Evolutionary conservation across 2,797 vertebrate species (phyloP).

Genomic region (Sphenodon punctatus): DNA sequence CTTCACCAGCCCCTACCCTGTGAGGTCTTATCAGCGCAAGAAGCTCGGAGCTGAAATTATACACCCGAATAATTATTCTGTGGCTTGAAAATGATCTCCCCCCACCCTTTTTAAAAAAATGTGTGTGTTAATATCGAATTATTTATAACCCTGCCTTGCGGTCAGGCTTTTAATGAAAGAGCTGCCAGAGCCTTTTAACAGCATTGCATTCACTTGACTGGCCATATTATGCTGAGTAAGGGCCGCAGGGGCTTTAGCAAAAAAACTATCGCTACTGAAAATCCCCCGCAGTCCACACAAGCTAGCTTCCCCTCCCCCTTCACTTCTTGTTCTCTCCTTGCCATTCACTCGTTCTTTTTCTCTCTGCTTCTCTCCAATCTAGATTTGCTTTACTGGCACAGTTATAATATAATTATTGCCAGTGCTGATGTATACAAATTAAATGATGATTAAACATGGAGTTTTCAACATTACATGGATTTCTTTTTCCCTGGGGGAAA

Average conservation of each 20-base stretch:
- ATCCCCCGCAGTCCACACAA: not conserved
- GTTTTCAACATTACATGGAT: constrained; percentile 48
- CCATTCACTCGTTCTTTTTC: constrained; percentile 2
- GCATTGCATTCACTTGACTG: constrained; percentile 33
- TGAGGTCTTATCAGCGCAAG: constrained; percentile 29
- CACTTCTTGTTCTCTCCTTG: constrained; percentile 18
- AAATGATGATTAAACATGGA: constrained; percentile 55
- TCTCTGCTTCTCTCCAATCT: constrained; percentile 10
- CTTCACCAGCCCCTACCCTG: constrained; percentile 22
- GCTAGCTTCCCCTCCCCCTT: not conserved
- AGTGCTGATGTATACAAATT: constrained; percentile 40
- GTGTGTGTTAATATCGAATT: constrained; percentile 68
- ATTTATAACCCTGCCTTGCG: constrained; percentile 54
- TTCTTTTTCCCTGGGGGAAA: constrained; percentile 49
- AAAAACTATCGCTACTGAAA: constrained; percentile 38
- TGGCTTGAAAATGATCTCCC: constrained; percentile 58
- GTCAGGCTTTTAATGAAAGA: constrained; percentile 64
- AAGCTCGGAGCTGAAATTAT: constrained; percentile 63
- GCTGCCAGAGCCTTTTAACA: constrained; percentile 58
- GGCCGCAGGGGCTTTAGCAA: constrained; percentile 12
- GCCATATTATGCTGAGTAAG: constrained; percentile 61
- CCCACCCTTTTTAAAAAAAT: constrained; percentile 31
- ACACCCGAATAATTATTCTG: constrained; percentile 55
- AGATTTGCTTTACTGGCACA: constrained; percentile 6
- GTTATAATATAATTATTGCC: constrained; percentile 36